phyloP scores from a whole-genome alignment of 2,113 vertebrate species.

The Otocyon megalotis region DNA sequence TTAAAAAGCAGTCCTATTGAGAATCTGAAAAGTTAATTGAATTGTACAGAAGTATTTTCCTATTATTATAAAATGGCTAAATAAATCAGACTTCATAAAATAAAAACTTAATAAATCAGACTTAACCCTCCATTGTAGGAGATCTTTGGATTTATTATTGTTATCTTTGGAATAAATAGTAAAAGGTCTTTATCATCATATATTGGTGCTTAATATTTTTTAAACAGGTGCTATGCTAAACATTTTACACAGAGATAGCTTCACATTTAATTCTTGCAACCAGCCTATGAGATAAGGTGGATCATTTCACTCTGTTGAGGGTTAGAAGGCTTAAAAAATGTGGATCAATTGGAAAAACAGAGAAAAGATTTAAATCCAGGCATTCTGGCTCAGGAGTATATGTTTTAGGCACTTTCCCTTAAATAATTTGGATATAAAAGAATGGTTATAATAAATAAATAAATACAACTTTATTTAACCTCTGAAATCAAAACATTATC shows the following conservation, averaged over 20 bases:
- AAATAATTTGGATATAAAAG: not conserved
- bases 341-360: not conserved
- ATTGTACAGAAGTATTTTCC: not conserved
- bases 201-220: not conserved
- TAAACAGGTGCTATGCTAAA: not conserved
- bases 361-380: not conserved
- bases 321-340: not conserved
- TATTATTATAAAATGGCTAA: not conserved
- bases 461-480: not conserved
- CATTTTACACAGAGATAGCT: accelerated
- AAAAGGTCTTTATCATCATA: not conserved
- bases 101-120: not conserved
- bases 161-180: not conserved
- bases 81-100: not conserved
- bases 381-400: not conserved
- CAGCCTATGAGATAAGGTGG: not conserved
- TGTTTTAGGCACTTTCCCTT: not conserved
- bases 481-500: not conserved
- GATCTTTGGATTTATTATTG: not conserved
- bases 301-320: not conserved
- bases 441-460: not conserved
- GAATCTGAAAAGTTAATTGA: not conserved
- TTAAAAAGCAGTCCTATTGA: not conserved
- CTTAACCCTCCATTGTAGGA: not conserved
- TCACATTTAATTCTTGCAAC: not conserved